These are phyloP conservation scores for Acipenser transmontanus DNA, from an alignment of 2,797 vertebrate genomes.

Conservation along the genomic window DNA sequence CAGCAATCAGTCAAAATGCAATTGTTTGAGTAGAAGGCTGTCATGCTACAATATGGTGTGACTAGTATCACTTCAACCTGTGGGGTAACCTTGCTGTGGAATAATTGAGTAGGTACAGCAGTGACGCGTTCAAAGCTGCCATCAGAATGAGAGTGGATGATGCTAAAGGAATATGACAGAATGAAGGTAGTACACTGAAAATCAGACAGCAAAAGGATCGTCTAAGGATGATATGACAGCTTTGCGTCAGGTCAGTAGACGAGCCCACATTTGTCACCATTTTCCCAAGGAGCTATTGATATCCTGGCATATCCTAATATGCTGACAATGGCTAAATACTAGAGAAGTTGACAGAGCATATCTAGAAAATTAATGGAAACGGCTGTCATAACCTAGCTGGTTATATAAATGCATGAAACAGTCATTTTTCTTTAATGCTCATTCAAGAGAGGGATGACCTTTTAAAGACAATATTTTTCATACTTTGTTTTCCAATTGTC, in stretches of 20 bases:
- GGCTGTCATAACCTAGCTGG: conserved; percentile 6
- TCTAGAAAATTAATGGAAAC: conserved; percentile 29
- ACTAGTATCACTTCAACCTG: conserved; percentile 11
- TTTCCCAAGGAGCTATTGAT: conserved; percentile 41
- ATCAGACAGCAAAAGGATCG: conserved; percentile 26
- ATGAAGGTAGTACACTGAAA: conserved; percentile 26
- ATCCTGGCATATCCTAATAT: conserved; percentile 38
- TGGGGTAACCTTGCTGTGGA: conserved; percentile 25
- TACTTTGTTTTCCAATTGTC: neutral
- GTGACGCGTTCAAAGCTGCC: too few species aligned
- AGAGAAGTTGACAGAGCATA: conserved; percentile 27
- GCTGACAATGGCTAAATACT: conserved; percentile 46
- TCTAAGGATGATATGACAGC: conserved; percentile 21
- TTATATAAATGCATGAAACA: too few species aligned
- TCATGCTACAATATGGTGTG: conserved; percentile 5
- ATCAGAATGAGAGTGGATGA: conserved; percentile 32
- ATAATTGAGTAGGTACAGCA: conserved; percentile 14
- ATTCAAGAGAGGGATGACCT: conserved; percentile 14
- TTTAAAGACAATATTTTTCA: conserved; percentile 21
- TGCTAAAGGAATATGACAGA: conserved; percentile 40
- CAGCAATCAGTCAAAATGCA: neutral
- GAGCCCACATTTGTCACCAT: conserved; percentile 39
- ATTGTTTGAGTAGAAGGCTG: neutral
- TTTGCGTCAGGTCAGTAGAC: conserved; percentile 26
- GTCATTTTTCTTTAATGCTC: conserved; percentile 5